Evolutionary conservation across 2,113 vertebrate genomes (phyloP), one percentile per base, ranked within the genome.

Genomic region (Felis catus): DNA sequence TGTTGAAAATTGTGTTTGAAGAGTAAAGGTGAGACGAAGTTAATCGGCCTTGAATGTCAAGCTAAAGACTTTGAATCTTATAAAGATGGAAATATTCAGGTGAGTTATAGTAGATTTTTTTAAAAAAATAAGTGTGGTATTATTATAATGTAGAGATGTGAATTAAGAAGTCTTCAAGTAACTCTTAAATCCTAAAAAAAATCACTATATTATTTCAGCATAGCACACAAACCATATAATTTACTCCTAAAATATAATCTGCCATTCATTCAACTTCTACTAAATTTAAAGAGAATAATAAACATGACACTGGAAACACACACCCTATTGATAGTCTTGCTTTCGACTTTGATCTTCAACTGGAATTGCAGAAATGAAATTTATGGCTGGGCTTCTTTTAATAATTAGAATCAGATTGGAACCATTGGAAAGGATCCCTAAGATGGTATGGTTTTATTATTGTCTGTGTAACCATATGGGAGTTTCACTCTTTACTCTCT

Each of bases 41-140:
- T 68, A 87, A 95, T 95, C 74, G 92, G 8, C 16, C 53, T 82
- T 96, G 31, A 95, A 86, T 83, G 27, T 66, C 33, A 92, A 8
- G 31, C 9, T 95, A 63, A 96, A 53, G n/a, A 85, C 15, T 73
- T 63, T 58, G 14, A 91, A 80, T 91, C 81, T 55, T 88, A 58
- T 63, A 78, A 97, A 96, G 12, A 48, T 94, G 12, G 23, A 95
- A 86, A 79, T 84, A 65, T 61, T 91, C 10, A n/a, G 53, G 6
- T 88, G 3, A 80, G 4, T 88, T 76, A 58, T 36, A 82, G 33
- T 5, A 89, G 4, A 19, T 41, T n/a, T 70, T 70, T 87, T 68
- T 8, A 8, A 45, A 45, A 16, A 29, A 92, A 82, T 12, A 80
- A 80, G 25, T 80, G 61, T 88, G 12, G 1, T 5, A 88, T 81